phyloP scores from a whole-genome alignment of 2,113 vertebrate genomes.

The Gobiocypris rarus region DNA sequence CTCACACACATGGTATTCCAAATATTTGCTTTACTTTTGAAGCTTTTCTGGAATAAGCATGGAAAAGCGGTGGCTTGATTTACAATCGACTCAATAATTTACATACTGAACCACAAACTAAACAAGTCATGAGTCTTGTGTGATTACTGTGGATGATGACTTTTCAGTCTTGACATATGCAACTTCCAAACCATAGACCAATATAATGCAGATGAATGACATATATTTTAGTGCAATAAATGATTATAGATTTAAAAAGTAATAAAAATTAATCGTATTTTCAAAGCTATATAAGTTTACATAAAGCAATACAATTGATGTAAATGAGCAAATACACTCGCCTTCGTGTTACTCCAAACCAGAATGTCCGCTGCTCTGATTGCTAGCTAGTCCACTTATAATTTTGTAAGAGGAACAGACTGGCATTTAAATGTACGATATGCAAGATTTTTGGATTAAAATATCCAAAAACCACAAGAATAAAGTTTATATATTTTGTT shows the following conservation, averaged over 20 bases:
- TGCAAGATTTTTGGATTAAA: no score
- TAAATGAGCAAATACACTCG: no score
- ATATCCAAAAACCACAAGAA: no score
- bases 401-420: background rate
- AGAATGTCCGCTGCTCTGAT: background rate
- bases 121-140: background rate
- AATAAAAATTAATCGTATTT: no score
- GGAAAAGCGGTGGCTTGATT: background rate
- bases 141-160: background rate
- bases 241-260: background rate
- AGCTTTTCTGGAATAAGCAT: background rate
- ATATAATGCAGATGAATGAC: conserved; percentile 9
- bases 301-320: no score
- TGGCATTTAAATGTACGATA: no score
- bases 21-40: background rate
- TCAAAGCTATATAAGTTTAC: no score
- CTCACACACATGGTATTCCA: background rate
- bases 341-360: no score
- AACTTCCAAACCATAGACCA: background rate
- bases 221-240: background rate
- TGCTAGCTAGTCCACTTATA: background rate
- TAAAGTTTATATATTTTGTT: no score
- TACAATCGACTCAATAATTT: background rate
- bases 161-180: background rate
- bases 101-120: background rate